Evolutionary conservation across 2,113 vertebrate genomes (phyloP), one percentile per base, ranked within the genome.

Genomic region (Colinus virginianus): DNA sequence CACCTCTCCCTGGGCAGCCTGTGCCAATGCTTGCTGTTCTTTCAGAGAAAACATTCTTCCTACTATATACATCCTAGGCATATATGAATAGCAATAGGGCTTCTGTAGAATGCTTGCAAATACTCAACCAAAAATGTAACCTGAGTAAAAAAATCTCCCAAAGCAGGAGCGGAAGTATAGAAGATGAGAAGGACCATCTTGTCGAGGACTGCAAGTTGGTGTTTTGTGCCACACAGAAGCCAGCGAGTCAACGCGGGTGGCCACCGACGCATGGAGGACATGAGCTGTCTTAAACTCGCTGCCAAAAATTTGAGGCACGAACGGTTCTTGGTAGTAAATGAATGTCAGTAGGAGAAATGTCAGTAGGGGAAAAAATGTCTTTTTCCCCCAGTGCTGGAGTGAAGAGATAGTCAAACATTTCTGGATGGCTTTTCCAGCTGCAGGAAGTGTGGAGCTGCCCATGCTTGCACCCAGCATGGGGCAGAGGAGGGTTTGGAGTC

Each of bases 91-190:
- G 30, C 30, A 42, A 38, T 25, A 91, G 76, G 63, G 61, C 4
- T 84, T 79, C 64, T 70, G 72, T 19, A 86, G 82, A 61, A 72
- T 19, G 34, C 70, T 88, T 87, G 68, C 42, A 82, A 95, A 75
- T 23, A 79, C 83, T 84, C 13, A 91, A 36, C 13, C 32, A 66
- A 75, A 42, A 72, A 9, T 20, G 4, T 18, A 28, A 72, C 3
- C 5, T 43, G 51, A 20, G 22, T 74, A 23, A 42, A 23, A 42
- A 38, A 21, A 40, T 58, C 38, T 84, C 66, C 71, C 67, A 78
- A 84, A 85, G 88, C 55, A 69, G 82, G 61, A 40, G 77, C 58
- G 8, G 34, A n/a, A 1, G 5, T 20, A 22, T 7, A 40, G 34
- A 84, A 76, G 28, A 19, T 9, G 9, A 32, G 78, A 77, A 70